phyloP scores from a whole-genome alignment of 2,888 invertebrate genomes.

The Myopa tessellatipennis region DNA sequence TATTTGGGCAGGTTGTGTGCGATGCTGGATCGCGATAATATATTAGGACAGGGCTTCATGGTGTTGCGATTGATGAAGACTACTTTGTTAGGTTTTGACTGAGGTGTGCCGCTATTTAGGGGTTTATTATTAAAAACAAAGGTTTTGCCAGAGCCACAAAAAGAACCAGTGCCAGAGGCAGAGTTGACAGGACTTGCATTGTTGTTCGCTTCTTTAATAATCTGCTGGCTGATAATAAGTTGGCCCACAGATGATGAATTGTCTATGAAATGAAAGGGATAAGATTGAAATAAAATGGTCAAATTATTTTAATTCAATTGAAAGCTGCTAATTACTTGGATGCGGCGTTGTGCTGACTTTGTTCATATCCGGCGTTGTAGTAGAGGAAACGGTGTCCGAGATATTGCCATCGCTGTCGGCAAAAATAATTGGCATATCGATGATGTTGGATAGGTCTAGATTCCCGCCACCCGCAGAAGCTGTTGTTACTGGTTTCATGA shows the following conservation, averaged over 20 bases:
- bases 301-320: constrained; percentile 13
- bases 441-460: constrained; percentile 72
- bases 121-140: constrained; percentile 59
- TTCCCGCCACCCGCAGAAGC: constrained; percentile 49
- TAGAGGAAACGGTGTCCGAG: constrained; percentile 41
- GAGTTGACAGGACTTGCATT: constrained; percentile 38
- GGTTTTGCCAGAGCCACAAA: constrained; percentile 33
- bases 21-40: constrained; percentile 57
- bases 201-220: constrained; percentile 58
- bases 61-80: constrained; percentile 66
- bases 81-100: constrained; percentile 60
- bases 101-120: constrained; percentile 45
- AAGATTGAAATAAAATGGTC: constrained; percentile 2
- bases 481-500: constrained; percentile 58
- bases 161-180: constrained; percentile 40
- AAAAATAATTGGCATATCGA: constrained; percentile 76
- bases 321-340: constrained; percentile 45
- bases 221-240: constrained; percentile 61
- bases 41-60: constrained; percentile 63
- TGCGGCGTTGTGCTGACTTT: constrained; percentile 19
- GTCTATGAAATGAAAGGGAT: constrained; percentile 25
- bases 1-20: constrained; percentile 56
- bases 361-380: constrained; percentile 11
- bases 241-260: constrained; percentile 50
- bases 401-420: constrained; percentile 71